Evolutionary conservation across 2,888 invertebrate genomes (phyloP).

Genomic region (Monoplex corrugatus): DNA sequence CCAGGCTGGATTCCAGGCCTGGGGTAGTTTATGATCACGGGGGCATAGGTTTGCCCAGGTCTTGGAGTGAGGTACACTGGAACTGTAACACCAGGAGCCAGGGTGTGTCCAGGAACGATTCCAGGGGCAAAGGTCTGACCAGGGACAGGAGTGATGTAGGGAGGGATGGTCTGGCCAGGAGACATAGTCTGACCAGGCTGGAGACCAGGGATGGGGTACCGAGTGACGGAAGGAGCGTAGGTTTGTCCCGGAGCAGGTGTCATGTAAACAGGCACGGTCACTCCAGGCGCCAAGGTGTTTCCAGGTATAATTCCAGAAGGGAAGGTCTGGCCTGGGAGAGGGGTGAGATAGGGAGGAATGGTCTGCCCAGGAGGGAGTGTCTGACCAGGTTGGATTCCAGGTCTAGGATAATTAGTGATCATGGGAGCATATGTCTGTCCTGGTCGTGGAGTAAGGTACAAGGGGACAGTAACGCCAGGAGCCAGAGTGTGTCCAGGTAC

Average conservation of each 20-base stretch:
- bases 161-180: constrained; percentile 60
- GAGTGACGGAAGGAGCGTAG: constrained; percentile 54
- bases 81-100: constrained; percentile 61
- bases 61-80: constrained; percentile 59
- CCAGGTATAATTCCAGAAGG: constrained; percentile 60
- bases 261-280: constrained; percentile 55
- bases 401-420: constrained; percentile 58
- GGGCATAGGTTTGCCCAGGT: constrained; percentile 63
- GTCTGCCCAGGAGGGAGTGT: constrained; percentile 63
- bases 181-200: constrained; percentile 61
- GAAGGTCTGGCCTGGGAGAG: constrained; percentile 63
- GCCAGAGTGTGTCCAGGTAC: constrained; percentile 57
- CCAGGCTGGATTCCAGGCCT: constrained; percentile 60
- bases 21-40: constrained; percentile 58
- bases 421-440: constrained; percentile 61
- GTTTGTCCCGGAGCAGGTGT: constrained; percentile 60
- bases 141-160: constrained; percentile 59
- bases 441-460: constrained; percentile 59
- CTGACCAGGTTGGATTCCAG: constrained; percentile 59
- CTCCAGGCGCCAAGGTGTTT: constrained; percentile 56
- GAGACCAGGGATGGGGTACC: constrained; percentile 59
- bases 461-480: constrained; percentile 49
- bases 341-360: constrained; percentile 58
- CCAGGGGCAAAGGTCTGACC: constrained; percentile 64
- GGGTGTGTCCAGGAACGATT: constrained; percentile 59